Evolutionary conservation across 2,797 vertebrate genomes (phyloP), one percentile per base, ranked within the genome.

Genomic region (Vireo griseus): DNA sequence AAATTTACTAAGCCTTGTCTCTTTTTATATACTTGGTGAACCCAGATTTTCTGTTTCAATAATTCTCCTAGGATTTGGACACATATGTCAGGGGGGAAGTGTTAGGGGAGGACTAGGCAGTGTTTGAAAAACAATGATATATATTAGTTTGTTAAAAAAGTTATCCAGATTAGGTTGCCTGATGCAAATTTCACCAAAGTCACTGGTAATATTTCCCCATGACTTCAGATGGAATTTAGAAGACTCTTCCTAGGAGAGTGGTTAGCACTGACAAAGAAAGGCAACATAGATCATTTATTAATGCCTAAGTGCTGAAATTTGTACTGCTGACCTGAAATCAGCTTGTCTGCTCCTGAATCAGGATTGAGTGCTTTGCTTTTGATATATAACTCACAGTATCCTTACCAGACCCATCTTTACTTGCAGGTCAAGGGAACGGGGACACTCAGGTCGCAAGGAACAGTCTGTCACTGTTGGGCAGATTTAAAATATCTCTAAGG

Each of bases 281-380:
- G 16, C 16, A 55, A 6, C 33, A 6, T 21, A 63, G 22, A 26
- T 58, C 15, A 17, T 85, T 19, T 90, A 18, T 61, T 82, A 68
- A 47, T 59, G 50, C 21, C 4, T 21, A 77, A 47, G 16, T 21
- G 16, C 18, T 76, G 10, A 40, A 4, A 11, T 48, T 76, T 15
- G 13, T 58, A 39, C 20, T 83, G 8, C 48, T 84, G 22, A 29
- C 5, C 9, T 83, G 17, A 92, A 86, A 67, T 67, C 21, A 66
- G 13, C 12, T 12, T 6, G 1, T 52, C n/a, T 66, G 4, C 5
- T 72, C 16, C 33, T 76, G 59, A 83, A 67, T 26, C 0, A 2
- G 33, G 14, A 59, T 48, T 58, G 68, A 90, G 42, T 52, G 10
- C 2, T 88, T 62, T 35, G 8, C 6, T 54, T 80, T 69, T 40